phyloP scores from a whole-genome alignment of 1,140 invertebrate genomes.

The Drosophila sproati region DNA sequence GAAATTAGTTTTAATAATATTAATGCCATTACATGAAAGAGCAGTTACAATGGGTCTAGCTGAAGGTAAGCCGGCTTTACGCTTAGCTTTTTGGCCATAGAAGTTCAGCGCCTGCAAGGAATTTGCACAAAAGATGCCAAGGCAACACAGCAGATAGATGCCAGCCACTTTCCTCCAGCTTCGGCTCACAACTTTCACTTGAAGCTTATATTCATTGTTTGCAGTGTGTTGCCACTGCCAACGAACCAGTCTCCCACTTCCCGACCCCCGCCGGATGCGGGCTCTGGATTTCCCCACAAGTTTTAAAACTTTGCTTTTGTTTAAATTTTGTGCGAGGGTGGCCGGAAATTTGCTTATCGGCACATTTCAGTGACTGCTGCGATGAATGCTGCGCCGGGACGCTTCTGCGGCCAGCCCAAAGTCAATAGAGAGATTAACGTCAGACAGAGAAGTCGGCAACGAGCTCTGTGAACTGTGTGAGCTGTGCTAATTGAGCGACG shows the following conservation, averaged over 20 bases:
- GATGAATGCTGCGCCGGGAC: not conserved
- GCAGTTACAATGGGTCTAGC: conserved; percentile 37
- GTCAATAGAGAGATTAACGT: conserved; percentile 80
- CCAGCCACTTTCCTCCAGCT: not conserved
- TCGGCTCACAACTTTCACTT: conserved; percentile 25
- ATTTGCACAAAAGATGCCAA: conserved; percentile 71
- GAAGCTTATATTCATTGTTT: conserved; percentile 73
- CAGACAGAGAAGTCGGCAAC: conserved; percentile 27
- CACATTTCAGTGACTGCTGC: conserved; percentile 65
- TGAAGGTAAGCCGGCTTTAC: conserved; percentile 63
- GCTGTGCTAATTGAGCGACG: conserved; percentile 76
- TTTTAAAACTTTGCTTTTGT: conserved; percentile 73
- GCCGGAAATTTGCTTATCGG: conserved; percentile 81
- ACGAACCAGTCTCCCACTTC: conserved; percentile 35
- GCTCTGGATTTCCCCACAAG: conserved; percentile 61
- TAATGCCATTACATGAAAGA: conserved; percentile 72
- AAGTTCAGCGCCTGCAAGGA: conserved; percentile 61
- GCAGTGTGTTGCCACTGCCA: conserved; percentile 67
- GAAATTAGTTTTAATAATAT: conserved; percentile 81
- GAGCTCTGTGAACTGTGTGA: conserved; percentile 29
- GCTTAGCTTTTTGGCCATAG: conserved; percentile 66
- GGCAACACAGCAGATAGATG: conserved; percentile 49
- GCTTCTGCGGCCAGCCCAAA: conserved; percentile 35
- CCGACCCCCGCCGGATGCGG: conserved; percentile 2
- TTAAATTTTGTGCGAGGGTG: conserved; percentile 68